phyloP scores from a whole-genome alignment of 2,888 invertebrate species.

The Seladonia tumulorum region DNA sequence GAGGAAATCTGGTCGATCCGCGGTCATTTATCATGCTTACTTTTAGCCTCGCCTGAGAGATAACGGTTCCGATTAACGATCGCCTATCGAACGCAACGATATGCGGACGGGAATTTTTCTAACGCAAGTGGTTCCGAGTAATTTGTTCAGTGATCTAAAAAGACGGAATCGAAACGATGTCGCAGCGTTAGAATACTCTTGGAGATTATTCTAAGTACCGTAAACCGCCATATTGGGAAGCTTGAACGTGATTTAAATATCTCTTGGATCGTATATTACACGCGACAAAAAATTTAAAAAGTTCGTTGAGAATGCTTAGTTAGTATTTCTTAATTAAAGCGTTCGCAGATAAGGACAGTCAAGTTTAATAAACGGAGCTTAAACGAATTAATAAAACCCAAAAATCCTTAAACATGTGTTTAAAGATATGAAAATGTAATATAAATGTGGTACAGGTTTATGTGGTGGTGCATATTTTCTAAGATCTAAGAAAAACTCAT shows the following conservation, averaged over 20 bases:
- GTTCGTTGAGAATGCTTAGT: not conserved
- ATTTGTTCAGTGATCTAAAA: not conserved
- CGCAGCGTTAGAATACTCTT: not conserved
- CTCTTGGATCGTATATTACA: not conserved
- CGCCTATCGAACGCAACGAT: constrained; percentile 14
- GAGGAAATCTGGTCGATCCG: constrained; percentile 6
- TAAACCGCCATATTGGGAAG: not conserved
- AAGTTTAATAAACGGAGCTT: not conserved
- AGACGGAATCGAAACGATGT: not conserved
- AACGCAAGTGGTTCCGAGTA: not conserved
- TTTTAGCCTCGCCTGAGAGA: not conserved
- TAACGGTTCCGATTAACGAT: constrained; percentile 11
- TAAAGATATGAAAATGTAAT: not conserved
- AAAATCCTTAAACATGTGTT: not conserved
- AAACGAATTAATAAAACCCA: not conserved
- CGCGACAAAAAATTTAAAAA: not conserved
- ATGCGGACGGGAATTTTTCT: not conserved
- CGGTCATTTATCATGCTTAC: constrained; percentile 12
- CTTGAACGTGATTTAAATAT: not conserved
- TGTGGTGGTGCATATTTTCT: too few relatives aligned
- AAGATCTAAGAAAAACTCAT: not conserved
- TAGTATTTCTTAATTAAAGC: not conserved
- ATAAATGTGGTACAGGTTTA: too few relatives aligned
- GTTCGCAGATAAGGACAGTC: not conserved
- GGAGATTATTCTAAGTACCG: not conserved